Percentiles rank a stretch among this genome's conserved stretches.
Conservation (phyloP, 2,113 vertebrate species). For the Pseudorasbora parva region DNA sequence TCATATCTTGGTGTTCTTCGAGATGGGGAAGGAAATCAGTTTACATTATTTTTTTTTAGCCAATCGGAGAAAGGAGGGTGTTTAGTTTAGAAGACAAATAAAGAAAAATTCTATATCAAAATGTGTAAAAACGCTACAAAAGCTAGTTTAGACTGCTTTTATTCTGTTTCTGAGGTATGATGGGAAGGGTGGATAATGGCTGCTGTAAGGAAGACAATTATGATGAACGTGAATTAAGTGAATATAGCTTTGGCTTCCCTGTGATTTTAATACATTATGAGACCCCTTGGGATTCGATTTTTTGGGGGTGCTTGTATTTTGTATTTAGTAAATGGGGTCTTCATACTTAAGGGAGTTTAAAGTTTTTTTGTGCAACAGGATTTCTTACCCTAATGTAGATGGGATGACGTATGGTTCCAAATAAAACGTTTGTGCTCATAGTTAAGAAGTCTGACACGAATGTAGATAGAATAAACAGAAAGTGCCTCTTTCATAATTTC, state of each 20-base stretch:
- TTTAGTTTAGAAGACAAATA: slow-evolving; percentile 20
- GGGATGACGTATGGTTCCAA: background rate
- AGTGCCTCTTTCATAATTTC: slow-evolving; percentile 61
- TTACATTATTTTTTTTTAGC: slow-evolving; percentile 62
- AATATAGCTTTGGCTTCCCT: slow-evolving; percentile 22
- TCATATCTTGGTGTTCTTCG: slow-evolving; percentile 7
- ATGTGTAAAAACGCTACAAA: slow-evolving; percentile 32
- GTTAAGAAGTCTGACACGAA: slow-evolving; percentile 39
- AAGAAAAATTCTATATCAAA: slow-evolving; percentile 50
- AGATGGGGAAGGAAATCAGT: slow-evolving; percentile 25
- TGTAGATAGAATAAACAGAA: slow-evolving; percentile 51
- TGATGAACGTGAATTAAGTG: background rate
- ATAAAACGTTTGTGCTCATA: slow-evolving; percentile 39
- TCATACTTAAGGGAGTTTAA: background rate
- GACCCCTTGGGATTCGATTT: background rate
- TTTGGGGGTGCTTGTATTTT: background rate
- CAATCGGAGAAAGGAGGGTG: background rate
- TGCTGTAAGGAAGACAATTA: slow-evolving; percentile 5
- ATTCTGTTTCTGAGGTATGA: background rate
- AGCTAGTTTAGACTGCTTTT: slow-evolving; percentile 12
- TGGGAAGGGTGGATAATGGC: background rate
- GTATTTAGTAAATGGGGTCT: slow-evolving; percentile 14
- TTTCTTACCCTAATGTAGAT: slow-evolving; percentile 4
- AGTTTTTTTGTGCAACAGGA: slow-evolving; percentile 14
- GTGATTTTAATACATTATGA: slow-evolving; percentile 7